phyloP scores from a whole-genome alignment of 2,113 vertebrate species.

The Pleuronectes platessa region DNA sequence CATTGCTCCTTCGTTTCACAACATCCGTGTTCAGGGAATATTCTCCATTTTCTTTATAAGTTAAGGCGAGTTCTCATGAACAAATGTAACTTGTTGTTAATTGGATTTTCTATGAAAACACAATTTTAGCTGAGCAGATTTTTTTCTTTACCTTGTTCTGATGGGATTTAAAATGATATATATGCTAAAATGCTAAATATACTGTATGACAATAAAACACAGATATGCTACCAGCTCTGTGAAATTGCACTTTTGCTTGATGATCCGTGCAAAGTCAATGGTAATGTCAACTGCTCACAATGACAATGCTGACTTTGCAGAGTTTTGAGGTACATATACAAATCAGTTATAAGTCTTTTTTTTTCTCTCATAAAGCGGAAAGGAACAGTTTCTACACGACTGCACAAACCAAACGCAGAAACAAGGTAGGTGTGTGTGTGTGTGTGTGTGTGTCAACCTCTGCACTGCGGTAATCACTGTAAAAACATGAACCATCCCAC shows the following conservation, averaged over 20 bases:
- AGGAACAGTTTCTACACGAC: no score
- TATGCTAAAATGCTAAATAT: neutral
- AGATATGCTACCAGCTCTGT: neutral
- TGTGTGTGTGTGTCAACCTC: slow-evolving; percentile 79
- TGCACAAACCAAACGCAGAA: no score
- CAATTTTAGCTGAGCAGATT: neutral
- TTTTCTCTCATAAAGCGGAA: no score
- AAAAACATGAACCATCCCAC: slow-evolving; percentile 4
- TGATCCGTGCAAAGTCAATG: no score
- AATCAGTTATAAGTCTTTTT: no score
- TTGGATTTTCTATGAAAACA: neutral
- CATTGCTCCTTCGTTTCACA: slow-evolving; percentile 11
- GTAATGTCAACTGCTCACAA: no score
- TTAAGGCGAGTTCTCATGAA: neutral
- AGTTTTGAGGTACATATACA: no score
- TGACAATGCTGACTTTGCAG: no score
- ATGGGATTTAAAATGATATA: neutral
- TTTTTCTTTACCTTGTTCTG: neutral
- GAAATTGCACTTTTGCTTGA: neutral
- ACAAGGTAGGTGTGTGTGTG: no score
- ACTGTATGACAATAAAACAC: neutral
- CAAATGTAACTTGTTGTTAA: neutral
- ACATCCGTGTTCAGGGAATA: neutral
- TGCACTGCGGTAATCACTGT: slow-evolving; percentile 93
- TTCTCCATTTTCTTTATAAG: neutral